These are phyloP conservation scores for Neria commutata DNA, from an alignment of 2,888 invertebrate species.

Conservation along the genomic window DNA sequence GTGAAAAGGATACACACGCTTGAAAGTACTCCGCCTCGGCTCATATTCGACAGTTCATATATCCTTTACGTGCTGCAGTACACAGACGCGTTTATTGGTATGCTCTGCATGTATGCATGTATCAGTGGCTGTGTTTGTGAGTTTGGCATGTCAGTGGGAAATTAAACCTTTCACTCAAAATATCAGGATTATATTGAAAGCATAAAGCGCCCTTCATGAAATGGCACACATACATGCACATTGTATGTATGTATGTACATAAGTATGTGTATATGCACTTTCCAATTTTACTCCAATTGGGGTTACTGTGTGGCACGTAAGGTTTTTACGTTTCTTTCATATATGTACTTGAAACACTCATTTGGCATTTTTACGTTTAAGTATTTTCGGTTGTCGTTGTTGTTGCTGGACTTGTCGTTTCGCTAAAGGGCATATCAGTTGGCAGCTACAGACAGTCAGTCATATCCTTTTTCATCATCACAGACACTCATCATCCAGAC, in stretches of 20 bases:
- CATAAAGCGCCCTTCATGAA: too few species aligned
- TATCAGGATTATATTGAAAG: conserved; percentile 13
- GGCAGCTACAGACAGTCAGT: neutral
- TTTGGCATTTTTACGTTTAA: neutral
- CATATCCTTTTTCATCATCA: neutral
- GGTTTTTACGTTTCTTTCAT: neutral
- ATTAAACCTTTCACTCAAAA: conserved; percentile 48
- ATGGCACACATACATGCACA: neutral
- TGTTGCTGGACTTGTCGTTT: neutral
- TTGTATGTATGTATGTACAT: neutral
- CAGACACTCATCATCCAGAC: neutral
- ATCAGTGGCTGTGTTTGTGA: neutral
- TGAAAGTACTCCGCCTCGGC: neutral
- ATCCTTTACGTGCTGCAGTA: too few species aligned
- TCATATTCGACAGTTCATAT: neutral
- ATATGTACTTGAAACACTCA: neutral
- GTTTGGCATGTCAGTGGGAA: conserved; percentile 39
- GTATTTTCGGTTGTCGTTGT: too few species aligned
- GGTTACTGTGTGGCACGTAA: too few species aligned
- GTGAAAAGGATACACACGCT: conserved; percentile 22
- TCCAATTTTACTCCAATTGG: neutral
- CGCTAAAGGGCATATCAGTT: neutral
- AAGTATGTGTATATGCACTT: neutral
- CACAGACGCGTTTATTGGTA: neutral
- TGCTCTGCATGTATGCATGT: neutral